A percentile compares a stretch with the other conserved stretches of the same genome.
Conservation (phyloP, 2,888 invertebrate species). For the Prenolepis imparis region DNA sequence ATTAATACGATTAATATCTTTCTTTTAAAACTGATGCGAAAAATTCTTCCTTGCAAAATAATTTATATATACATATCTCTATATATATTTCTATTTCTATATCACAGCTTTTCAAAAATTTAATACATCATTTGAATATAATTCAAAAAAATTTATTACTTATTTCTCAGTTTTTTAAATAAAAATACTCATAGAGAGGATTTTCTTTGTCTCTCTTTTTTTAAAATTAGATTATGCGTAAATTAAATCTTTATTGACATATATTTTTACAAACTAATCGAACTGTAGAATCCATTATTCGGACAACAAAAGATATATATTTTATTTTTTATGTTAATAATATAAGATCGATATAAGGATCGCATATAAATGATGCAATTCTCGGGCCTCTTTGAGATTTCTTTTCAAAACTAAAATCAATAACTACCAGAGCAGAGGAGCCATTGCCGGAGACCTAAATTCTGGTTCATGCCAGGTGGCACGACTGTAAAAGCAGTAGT, state of each 20-base stretch:
- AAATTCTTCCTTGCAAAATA: not conserved
- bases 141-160: not conserved
- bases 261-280: not conserved
- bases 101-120: not conserved
- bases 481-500: constrained; percentile 24
- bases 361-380: not conserved
- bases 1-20: constrained; percentile 11
- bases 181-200: not conserved
- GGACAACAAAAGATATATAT: not conserved
- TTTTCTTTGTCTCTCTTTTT: not conserved
- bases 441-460: constrained; percentile 66
- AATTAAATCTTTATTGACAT: not conserved
- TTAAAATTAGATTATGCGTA: not conserved
- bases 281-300: not conserved
- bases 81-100: no score
- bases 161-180: not conserved
- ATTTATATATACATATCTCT: no score
- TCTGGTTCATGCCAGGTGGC: constrained; percentile 58
- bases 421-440: constrained; percentile 61
- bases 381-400: constrained; percentile 51
- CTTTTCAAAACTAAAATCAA: constrained; percentile 77
- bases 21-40: not conserved
- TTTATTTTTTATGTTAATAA: not conserved
- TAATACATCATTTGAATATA: not conserved
- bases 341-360: not conserved